These are phyloP conservation scores for Neelides sp. DNA, from an alignment of 1,140 invertebrate species.

Conservation along the genomic window DNA sequence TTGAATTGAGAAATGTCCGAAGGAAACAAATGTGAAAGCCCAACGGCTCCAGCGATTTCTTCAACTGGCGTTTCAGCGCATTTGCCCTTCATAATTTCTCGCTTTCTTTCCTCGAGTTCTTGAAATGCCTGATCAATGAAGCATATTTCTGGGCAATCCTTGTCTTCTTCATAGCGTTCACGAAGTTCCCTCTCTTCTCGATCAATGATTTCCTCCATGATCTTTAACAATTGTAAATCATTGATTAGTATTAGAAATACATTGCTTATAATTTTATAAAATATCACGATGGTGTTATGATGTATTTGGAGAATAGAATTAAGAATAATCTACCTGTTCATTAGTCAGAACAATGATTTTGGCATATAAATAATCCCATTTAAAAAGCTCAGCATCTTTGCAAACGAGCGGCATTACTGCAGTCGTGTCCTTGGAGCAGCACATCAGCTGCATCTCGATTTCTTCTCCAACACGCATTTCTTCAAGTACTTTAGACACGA, in stretches of 20 bases:
- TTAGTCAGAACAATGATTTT: slow-evolving; percentile 63
- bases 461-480: slow-evolving; percentile 52
- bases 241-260: background rate
- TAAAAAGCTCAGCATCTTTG: slow-evolving; percentile 10
- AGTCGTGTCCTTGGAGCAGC: slow-evolving; percentile 57
- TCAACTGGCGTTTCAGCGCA: no score
- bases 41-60: no score
- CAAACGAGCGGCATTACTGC: slow-evolving; percentile 49
- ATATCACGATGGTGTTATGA: no score
- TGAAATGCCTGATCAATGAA: slow-evolving; percentile 70
- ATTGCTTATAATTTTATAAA: no score
- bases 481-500: slow-evolving; percentile 44
- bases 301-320: no score
- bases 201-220: slow-evolving; percentile 50
- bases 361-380: slow-evolving; percentile 45
- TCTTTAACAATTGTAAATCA: slow-evolving; percentile 33
- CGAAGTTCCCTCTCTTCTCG: slow-evolving; percentile 57
- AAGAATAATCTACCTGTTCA: slow-evolving; percentile 42
- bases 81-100: slow-evolving; percentile 13
- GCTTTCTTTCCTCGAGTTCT: slow-evolving; percentile 43
- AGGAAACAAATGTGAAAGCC: no score
- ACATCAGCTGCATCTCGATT: slow-evolving; percentile 75
- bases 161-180: slow-evolving; percentile 46
- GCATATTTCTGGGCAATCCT: slow-evolving; percentile 61
- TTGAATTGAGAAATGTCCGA: no score